Percentiles rank a stretch among this genome's conserved stretches.
These are phyloP conservation scores for Anguilla megastoma DNA, from an alignment of 2,797 vertebrate genomes.

Conservation along the genomic window DNA sequence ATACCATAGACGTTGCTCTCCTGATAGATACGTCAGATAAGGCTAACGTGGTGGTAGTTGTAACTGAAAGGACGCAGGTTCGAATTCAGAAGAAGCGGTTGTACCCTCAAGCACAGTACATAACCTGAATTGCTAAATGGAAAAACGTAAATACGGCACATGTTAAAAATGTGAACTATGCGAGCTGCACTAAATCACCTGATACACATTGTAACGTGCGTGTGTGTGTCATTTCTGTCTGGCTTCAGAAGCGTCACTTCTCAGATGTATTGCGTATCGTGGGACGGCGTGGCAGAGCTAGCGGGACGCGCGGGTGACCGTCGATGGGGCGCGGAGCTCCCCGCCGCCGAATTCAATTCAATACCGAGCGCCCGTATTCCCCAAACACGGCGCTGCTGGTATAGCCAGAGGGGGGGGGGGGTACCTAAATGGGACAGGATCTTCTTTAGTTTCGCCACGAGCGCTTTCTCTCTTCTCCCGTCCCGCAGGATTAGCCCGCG, in stretches of 20 bases:
- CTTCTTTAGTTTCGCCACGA: constrained; percentile 46
- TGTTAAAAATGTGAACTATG: background rate
- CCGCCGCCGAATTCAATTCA: constrained; percentile 61
- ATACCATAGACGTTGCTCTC: background rate
- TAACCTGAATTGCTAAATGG: background rate
- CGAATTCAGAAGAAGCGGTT: background rate
- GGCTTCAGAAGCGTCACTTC: background rate
- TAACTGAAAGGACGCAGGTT: background rate
- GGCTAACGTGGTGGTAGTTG: background rate
- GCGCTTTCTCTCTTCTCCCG: constrained; percentile 34
- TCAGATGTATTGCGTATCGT: background rate
- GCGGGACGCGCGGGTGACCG: background rate
- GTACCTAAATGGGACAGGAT: constrained; percentile 48
- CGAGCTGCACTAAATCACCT: background rate
- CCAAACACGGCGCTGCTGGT: constrained; percentile 48
- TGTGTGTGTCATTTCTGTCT: background rate
- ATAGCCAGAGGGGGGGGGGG: constrained; percentile 43
- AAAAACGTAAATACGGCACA: background rate
- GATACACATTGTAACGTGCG: background rate
- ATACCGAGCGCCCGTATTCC: constrained; percentile 56
- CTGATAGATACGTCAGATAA: background rate
- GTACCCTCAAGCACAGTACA: background rate
- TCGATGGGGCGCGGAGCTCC: constrained; percentile 53
- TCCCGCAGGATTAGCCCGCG: constrained; percentile 47
- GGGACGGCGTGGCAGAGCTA: too few relatives aligned